Conservation (phyloP, 2,888 invertebrate species). For the Adineta ricciae region DNA sequence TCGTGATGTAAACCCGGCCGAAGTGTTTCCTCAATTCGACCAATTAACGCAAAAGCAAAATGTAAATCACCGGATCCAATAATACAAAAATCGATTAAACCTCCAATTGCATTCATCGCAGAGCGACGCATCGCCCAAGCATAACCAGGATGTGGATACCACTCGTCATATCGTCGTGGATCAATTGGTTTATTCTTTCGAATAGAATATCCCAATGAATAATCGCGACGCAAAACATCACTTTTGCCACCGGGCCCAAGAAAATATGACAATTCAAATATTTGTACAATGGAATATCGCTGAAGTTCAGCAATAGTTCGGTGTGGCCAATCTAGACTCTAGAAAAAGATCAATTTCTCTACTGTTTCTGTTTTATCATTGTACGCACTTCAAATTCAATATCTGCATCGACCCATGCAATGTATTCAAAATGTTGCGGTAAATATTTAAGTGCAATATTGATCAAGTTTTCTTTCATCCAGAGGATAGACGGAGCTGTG, state of each 20-base stretch:
- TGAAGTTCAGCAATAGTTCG: not conserved
- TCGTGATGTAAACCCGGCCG: not conserved
- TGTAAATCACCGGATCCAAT: slow-evolving; percentile 8
- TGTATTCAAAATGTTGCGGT: not conserved
- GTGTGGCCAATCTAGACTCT: not conserved
- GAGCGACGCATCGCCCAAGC: not conserved
- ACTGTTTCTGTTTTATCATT: not conserved
- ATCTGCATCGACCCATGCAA: slow-evolving; percentile 10
- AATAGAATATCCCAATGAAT: not conserved
- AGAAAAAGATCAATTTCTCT: not conserved
- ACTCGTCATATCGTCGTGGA: not conserved
- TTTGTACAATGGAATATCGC: not conserved
- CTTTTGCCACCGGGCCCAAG: not conserved
- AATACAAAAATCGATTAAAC: not conserved
- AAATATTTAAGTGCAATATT: not conserved
- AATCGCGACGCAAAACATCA: not conserved
- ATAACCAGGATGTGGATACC: slow-evolving; percentile 14
- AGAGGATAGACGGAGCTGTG: not conserved
- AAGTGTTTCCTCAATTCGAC: not conserved
- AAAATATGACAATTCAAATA: not conserved
- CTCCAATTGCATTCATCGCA: not conserved
- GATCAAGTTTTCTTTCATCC: slow-evolving; percentile 17
- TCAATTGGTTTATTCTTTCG: not conserved
- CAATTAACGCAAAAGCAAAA: not conserved
- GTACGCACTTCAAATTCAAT: not conserved